Evolutionary conservation across 92 coral and sea anemone species (phyloP).

Genomic region (Porites divaricata): DNA sequence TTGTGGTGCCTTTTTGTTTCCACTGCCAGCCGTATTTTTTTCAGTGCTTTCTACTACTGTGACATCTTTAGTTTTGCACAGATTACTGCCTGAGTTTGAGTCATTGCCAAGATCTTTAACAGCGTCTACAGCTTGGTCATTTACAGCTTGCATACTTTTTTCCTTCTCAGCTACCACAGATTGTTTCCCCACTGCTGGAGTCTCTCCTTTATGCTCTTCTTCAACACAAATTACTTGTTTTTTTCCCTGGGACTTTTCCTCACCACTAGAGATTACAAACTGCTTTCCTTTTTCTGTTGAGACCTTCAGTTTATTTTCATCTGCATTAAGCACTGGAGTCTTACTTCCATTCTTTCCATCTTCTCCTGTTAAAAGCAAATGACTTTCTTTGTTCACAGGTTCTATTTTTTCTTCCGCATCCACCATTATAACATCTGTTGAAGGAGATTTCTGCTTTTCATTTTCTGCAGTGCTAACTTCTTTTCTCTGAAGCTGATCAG

Average conservation of each 20-base stretch:
- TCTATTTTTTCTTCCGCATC: not conserved
- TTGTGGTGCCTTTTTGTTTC: not conserved
- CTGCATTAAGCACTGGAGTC: not conserved
- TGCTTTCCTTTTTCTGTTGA: not conserved
- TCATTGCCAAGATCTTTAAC: not conserved
- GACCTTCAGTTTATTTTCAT: not conserved
- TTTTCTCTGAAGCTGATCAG: not conserved
- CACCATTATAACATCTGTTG: slow-evolving; percentile 13
- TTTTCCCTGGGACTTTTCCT: not conserved
- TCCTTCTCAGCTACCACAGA: too few relatives aligned
- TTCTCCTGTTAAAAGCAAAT: not conserved
- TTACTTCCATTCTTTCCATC: not conserved
- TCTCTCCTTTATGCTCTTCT: not conserved
- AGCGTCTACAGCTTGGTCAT: not conserved
- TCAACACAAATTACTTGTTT: not conserved
- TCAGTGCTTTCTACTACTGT: not conserved
- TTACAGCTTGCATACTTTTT: not conserved
- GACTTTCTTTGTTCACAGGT: not conserved
- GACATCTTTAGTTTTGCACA: not conserved
- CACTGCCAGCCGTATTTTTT: not conserved
- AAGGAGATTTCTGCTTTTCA: not conserved
- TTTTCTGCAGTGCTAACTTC: not conserved
- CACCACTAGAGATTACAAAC: not conserved
- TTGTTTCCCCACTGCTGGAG: not conserved
- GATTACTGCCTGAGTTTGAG: not conserved